Conservation (phyloP, 2,888 invertebrate genomes). For the Eubasilissa splendida region DNA sequence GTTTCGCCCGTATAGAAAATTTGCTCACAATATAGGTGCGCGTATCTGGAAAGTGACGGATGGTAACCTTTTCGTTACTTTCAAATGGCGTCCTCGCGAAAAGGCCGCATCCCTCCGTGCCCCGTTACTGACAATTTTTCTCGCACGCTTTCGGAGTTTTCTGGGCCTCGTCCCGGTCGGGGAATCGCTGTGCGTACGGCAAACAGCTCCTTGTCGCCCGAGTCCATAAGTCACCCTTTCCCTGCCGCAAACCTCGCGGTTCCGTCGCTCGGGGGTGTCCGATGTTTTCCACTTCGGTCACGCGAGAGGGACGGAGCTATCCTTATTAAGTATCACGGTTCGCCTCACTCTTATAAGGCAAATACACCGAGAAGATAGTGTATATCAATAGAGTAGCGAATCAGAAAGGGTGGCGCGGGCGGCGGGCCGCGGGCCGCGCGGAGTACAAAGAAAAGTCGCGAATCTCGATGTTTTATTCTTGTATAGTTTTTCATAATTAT, state of each 20-base stretch:
- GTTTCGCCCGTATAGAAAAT: not conserved
- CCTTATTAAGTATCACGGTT: constrained; percentile 18
- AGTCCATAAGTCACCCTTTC: constrained; percentile 51
- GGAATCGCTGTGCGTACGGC: constrained; percentile 7
- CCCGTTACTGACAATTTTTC: not conserved
- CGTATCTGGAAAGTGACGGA: not conserved
- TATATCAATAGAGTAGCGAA: constrained; percentile 52
- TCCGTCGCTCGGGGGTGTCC: constrained; percentile 14
- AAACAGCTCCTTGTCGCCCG: constrained; percentile 38
- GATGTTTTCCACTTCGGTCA: constrained; percentile 24
- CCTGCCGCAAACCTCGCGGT: constrained; percentile 8
- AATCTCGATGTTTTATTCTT: too few species aligned
- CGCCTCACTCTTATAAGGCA: constrained; percentile 42
- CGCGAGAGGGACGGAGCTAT: constrained; percentile 44
- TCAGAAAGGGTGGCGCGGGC: constrained; percentile 28
- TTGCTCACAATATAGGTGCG: not conserved
- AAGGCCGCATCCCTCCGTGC: not conserved
- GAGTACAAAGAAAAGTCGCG: not conserved
- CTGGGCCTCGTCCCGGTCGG: constrained; percentile 13
- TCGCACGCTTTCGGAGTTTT: constrained; percentile 8
- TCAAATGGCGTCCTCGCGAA: not conserved
- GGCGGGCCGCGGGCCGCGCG: constrained; percentile 4
- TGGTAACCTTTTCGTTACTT: not conserved
- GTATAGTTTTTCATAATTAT: too few species aligned
- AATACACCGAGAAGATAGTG: constrained; percentile 54